Evolutionary conservation across 2,113 vertebrate species (phyloP).

Genomic region (Nothocercus julius): DNA sequence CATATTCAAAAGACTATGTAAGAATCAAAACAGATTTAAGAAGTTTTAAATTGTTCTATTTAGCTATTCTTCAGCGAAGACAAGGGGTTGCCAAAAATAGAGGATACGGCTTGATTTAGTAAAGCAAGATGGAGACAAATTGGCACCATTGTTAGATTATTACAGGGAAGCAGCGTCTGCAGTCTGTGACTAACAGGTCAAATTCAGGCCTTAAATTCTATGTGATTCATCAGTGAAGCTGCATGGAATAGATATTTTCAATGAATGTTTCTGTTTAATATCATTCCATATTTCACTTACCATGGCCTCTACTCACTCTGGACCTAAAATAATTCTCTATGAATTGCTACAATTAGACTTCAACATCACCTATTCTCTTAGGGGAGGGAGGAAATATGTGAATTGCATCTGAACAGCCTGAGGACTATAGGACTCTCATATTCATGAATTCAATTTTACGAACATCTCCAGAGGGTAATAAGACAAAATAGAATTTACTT

Average conservation of each 20-base stretch:
- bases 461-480: neutral
- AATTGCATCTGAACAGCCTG: neutral
- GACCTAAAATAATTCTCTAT: neutral
- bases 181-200: neutral
- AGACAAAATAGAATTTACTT: slow-evolving; percentile 24
- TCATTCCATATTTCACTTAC: neutral
- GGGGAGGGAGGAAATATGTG: neutral
- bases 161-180: neutral
- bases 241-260: neutral
- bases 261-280: neutral
- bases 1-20: neutral
- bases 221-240: neutral
- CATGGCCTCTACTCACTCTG: neutral
- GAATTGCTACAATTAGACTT: neutral
- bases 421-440: neutral
- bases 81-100: neutral
- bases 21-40: neutral
- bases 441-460: neutral
- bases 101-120: neutral
- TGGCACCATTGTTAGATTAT: neutral
- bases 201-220: neutral
- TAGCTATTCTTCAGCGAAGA: neutral
- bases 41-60: neutral
- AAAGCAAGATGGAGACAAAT: neutral
- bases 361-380: neutral